These are phyloP conservation scores for Himalopsyche phryganea DNA, from an alignment of 1,140 invertebrate species.

Conservation along the genomic window DNA sequence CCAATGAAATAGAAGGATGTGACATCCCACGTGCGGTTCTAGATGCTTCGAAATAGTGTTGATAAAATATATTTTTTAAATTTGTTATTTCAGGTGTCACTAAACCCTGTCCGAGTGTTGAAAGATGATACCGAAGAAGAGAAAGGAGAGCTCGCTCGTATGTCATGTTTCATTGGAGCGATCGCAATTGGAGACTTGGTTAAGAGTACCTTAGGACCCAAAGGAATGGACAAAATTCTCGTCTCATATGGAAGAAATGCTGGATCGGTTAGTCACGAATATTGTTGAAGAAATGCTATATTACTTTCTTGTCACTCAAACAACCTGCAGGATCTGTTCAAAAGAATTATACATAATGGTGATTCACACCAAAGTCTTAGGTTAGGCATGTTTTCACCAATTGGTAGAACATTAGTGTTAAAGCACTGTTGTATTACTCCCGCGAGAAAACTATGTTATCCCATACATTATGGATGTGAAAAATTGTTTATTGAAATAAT, in stretches of 20 bases:
- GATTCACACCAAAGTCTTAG: too few species aligned
- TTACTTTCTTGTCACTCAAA: too few species aligned
- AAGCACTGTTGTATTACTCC: too few species aligned
- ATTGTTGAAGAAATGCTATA: too few species aligned
- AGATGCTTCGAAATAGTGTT: conserved; percentile 9
- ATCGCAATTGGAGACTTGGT: conserved; percentile 98
- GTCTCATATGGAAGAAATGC: conserved; percentile 78
- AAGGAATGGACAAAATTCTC: conserved; percentile 99
- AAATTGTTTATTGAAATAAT: too few species aligned
- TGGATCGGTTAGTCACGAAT: conserved; percentile 52
- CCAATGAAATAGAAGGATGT: background rate
- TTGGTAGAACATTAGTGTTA: too few species aligned
- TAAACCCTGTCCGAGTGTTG: conserved; percentile 92
- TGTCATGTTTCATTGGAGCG: conserved; percentile 97
- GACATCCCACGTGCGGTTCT: conserved; percentile 23
- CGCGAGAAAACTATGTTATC: too few species aligned
- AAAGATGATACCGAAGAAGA: conserved; percentile 97
- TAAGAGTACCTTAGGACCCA: conserved; percentile 97
- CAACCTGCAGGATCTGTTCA: too few species aligned
- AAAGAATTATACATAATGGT: too few species aligned
- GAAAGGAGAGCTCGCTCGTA: conserved; percentile 89
- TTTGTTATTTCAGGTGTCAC: conserved; percentile 62
- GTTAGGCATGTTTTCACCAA: too few species aligned
- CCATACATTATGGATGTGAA: too few species aligned
- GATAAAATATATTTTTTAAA: background rate